A percentile compares a stretch with the other conserved stretches of the same genome.
Evolutionary conservation across 1,140 invertebrate species (phyloP).

Genomic region (Leptoteleia sp.): DNA sequence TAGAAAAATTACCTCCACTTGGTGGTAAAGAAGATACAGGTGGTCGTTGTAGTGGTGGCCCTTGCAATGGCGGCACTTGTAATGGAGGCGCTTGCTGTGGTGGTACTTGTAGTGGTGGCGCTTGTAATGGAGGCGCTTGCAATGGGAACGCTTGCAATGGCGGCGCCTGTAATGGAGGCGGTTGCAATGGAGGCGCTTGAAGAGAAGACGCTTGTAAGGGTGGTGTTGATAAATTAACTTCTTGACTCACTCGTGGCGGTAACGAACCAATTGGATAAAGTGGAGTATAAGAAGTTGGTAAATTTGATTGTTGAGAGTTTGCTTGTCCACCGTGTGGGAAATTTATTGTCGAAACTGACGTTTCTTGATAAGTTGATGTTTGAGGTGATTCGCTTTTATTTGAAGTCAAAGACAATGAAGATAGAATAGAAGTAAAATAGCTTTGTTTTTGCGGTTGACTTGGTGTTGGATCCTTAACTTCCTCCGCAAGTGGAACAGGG

Average conservation of each 20-base stretch:
- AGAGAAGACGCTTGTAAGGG: too few relatives aligned
- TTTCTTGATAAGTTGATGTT: constrained; percentile 27
- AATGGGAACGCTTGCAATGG: too few relatives aligned
- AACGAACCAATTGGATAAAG: constrained; percentile 28
- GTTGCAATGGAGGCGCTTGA: too few relatives aligned
- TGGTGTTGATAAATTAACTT: constrained; percentile 18
- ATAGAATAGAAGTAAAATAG: constrained; percentile 77
- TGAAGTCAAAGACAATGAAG: constrained; percentile 73
- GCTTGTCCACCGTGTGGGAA: constrained; percentile 34
- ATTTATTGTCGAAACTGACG: constrained; percentile 35
- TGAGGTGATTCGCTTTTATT: constrained; percentile 61
- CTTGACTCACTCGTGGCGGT: constrained; percentile 11
- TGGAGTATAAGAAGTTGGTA: neutral
- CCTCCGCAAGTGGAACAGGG: constrained; percentile 27
- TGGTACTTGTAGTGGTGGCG: too few relatives aligned
- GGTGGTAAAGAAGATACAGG: constrained; percentile 46
- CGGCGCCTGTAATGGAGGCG: too few relatives aligned
- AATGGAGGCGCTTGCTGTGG: too few relatives aligned
- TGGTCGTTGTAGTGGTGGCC: constrained; percentile 32
- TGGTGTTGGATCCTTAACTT: constrained; percentile 45
- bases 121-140: too few relatives aligned
- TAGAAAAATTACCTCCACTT: constrained; percentile 64
- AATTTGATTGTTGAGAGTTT: constrained; percentile 11
- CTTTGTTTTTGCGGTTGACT: constrained; percentile 69
- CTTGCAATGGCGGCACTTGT: too few relatives aligned